These are phyloP conservation scores for Hyposoter didymator DNA, from an alignment of 2,888 invertebrate genomes.

Conservation along the genomic window DNA sequence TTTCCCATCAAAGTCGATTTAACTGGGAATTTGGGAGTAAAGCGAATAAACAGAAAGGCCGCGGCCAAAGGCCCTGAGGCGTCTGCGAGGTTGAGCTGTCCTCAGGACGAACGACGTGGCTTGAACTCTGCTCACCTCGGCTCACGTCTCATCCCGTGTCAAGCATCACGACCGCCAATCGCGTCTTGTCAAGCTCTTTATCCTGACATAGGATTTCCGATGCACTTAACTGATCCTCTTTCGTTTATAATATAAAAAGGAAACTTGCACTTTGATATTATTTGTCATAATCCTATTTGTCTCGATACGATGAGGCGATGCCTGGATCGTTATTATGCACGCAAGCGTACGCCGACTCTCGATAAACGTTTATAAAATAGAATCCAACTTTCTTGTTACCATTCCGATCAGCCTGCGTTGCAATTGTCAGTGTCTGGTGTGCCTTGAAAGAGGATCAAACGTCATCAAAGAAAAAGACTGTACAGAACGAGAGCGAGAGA, in stretches of 20 bases:
- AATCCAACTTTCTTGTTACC: background rate
- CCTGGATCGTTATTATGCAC: background rate
- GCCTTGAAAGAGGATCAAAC: background rate
- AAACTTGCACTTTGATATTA: conserved; percentile 38
- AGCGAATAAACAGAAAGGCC: background rate
- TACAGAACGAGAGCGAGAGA: background rate
- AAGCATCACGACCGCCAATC: conserved; percentile 40
- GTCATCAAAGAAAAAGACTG: background rate
- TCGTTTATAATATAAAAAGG: conserved; percentile 34
- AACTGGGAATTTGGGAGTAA: background rate
- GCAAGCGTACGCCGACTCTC: background rate
- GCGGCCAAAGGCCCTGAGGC: conserved; percentile 20
- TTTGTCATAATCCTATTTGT: conserved; percentile 40
- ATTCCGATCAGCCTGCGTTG: conserved; percentile 5
- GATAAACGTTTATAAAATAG: conserved; percentile 2
- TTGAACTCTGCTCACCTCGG: conserved; percentile 37
- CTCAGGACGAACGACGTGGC: conserved; percentile 47
- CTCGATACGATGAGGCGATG: background rate
- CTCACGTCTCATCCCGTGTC: conserved; percentile 33
- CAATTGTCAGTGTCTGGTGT: conserved; percentile 27
- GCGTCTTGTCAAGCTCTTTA: conserved; percentile 43
- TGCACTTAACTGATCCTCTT: conserved; percentile 65
- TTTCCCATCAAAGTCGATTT: conserved; percentile 2
- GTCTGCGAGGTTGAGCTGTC: conserved; percentile 21
- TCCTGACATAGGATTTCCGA: conserved; percentile 56